Evolutionary conservation across 2,113 vertebrate genomes (phyloP).

Genomic region (Corapipo altera): DNA sequence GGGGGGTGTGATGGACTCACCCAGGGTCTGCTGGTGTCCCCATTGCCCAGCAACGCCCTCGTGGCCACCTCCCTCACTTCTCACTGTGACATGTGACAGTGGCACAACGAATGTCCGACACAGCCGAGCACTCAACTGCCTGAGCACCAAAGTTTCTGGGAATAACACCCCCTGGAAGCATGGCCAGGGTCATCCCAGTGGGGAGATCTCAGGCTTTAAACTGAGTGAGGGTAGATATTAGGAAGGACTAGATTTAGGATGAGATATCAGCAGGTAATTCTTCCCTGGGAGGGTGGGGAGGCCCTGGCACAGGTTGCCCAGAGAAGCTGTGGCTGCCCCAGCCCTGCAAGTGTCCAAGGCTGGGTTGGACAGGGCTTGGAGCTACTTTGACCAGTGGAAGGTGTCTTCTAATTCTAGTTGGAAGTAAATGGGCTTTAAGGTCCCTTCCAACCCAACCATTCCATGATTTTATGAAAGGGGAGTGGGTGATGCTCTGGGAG

Average conservation of each 20-base stretch:
- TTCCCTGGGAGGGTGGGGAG: neutral
- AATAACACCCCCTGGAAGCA: neutral
- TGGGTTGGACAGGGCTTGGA: neutral
- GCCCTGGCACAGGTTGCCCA: neutral
- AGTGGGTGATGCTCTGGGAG: accelerated
- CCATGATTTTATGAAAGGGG: neutral
- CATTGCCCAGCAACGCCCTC: accelerated
- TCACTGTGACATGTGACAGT: neutral
- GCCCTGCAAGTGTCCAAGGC: neutral
- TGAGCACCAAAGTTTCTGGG: neutral
- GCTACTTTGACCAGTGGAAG: accelerated
- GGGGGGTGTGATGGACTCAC: neutral
- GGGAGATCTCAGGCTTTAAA: neutral
- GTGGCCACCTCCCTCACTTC: neutral
- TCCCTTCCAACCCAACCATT: neutral
- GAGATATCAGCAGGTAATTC: neutral
- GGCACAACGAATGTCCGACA: neutral
- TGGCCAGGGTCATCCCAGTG: neutral
- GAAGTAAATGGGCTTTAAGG: neutral
- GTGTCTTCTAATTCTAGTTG: neutral
- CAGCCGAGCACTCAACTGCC: neutral
- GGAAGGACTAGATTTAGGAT: neutral
- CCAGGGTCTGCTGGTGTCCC: neutral
- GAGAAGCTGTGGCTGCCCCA: neutral
- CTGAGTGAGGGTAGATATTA: too few species aligned